A percentile compares a stretch with the other conserved stretches of the same genome.
Conservation (phyloP, 2,888 invertebrate genomes). For the Phaedon cochleariae region DNA sequence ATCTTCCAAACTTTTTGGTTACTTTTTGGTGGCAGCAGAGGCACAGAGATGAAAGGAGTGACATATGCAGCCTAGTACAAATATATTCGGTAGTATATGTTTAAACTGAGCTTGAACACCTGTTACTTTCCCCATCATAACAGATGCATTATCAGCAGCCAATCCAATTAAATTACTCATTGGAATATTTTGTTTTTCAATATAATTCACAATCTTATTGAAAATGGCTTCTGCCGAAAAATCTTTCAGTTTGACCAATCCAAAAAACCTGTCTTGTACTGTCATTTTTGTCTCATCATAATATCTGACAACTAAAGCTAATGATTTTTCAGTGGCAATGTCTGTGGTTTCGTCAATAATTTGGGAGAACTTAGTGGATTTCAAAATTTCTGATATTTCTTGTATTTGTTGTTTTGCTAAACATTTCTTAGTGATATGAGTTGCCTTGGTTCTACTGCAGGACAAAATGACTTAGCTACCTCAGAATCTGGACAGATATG, state of each 20-base stretch:
- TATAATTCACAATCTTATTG: not conserved
- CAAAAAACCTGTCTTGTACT: conserved; percentile 21
- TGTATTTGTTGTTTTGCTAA: not conserved
- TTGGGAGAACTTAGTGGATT: conserved; percentile 16
- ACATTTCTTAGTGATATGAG: conserved; percentile 1
- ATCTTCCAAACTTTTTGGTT: conserved; percentile 27
- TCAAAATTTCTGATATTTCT: not conserved
- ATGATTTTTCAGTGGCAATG: conserved; percentile 13
- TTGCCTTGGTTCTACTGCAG: not conserved
- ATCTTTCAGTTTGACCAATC: conserved; percentile 5
- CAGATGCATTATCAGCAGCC: conserved; percentile 27
- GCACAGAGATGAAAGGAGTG: conserved; percentile 27
- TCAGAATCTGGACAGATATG: conserved; percentile 3
- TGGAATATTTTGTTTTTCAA: not conserved
- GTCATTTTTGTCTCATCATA: conserved; percentile 15
- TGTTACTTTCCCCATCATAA: conserved; percentile 10
- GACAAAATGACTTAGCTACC: not conserved
- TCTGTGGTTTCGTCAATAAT: conserved; percentile 22
- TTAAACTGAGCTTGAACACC: conserved; percentile 23
- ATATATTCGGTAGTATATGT: conserved; percentile 20
- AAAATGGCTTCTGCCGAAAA: conserved; percentile 12
- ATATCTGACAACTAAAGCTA: conserved; percentile 26
- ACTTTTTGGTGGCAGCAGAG: conserved; percentile 23
- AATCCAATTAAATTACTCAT: conserved; percentile 23
- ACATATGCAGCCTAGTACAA: conserved; percentile 24